Evolutionary conservation across 2,888 invertebrate genomes (phyloP), one percentile per base, ranked within the genome.

Genomic region (Nasonia oneida): DNA sequence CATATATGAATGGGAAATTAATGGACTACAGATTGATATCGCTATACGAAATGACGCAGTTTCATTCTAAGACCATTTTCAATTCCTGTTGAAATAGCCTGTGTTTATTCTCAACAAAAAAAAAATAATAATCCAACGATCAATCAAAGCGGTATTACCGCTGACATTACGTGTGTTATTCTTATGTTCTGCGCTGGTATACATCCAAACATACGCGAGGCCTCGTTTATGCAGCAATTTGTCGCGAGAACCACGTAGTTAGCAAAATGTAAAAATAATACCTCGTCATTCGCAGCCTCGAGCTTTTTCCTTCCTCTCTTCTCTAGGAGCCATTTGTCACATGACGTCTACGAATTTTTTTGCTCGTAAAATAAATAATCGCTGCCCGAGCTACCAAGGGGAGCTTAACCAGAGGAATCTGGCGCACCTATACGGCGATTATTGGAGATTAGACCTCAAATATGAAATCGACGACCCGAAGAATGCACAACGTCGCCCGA

Each of bases 291-390:
- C 15, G 8, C 29, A 67, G 29, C 1, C 67, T 67, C 4, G 33
- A 33, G 33, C 33, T 67, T 67, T 67, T 29, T 67, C 0, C 14
- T n/a, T 29, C 67, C 67, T 10, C 14, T 33, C 14, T 4, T 3
- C n/a, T 12, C 12, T 15, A 3, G 8, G 10, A 67, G 33, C 67
- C 12, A 67, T 67, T 33, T 67, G 4, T 67, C 67, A 67, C 3
- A 12, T 67, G 33, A 67, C 67, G 67, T 3, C 14, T 8, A 29
- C 10, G 67, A 67, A 67, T 29, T 67, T 8, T n/a, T 12, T n/a
- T 67, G 14, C 67, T 67, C 67, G 33, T 67, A 67, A 29, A 67
- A 67, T 67, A 67, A 67, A 67, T 67, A 67, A 67, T 67, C 67
- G 67, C 8, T 14, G 14, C 15, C 10, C 67, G 33, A 67, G 8